These are phyloP conservation scores for Cephus runcator DNA, from an alignment of 2,888 invertebrate genomes.

Conservation along the genomic window DNA sequence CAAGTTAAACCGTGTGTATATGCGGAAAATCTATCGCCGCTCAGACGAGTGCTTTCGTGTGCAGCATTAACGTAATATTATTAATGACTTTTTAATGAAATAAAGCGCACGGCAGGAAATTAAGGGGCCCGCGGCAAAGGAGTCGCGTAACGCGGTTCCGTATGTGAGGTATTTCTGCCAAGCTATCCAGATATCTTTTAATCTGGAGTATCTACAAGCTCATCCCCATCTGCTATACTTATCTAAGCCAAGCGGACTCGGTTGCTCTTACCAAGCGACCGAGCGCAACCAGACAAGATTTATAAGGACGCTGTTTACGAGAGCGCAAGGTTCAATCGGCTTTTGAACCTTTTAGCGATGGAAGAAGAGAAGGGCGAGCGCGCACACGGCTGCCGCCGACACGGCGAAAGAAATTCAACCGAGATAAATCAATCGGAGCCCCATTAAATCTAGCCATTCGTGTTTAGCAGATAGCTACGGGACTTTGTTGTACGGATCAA, in stretches of 20 bases:
- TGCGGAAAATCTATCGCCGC: background rate
- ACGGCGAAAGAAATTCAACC: background rate
- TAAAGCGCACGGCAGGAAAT: constrained; percentile 49
- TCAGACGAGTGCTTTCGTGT: constrained; percentile 8
- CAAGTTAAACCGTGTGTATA: background rate
- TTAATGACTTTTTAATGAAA: constrained; percentile 51
- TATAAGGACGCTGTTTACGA: constrained; percentile 30
- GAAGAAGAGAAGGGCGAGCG: background rate
- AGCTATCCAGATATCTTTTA: background rate
- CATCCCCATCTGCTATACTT: background rate
- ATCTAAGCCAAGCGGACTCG: background rate
- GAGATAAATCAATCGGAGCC: background rate
- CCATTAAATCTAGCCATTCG: background rate
- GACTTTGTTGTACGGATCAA: background rate
- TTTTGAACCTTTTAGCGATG: constrained; percentile 16
- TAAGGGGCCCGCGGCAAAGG: constrained; percentile 26
- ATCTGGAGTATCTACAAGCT: background rate
- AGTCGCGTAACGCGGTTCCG: background rate
- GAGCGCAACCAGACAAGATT: constrained; percentile 25
- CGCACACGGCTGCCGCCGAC: background rate
- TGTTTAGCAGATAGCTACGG: background rate
- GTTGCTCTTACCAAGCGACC: background rate
- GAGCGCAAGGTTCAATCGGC: constrained; percentile 14
- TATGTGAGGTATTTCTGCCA: too few species aligned
- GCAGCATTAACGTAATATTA: constrained; percentile 37